Conservation (phyloP, 2,113 vertebrate species). For the Neolamprologus longior region DNA sequence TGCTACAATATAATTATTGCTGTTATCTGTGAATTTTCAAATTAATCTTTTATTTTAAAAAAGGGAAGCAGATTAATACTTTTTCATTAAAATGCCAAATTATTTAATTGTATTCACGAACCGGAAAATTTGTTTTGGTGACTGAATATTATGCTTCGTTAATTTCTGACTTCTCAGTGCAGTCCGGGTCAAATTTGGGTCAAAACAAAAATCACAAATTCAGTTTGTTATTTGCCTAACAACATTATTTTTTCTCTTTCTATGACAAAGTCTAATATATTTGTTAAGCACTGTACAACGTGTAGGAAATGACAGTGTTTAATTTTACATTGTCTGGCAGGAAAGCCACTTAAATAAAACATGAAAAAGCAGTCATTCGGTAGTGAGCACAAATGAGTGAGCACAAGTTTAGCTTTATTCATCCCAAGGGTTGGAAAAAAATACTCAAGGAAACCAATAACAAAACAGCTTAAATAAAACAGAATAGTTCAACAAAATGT, state of each 20-base stretch:
- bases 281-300: background rate
- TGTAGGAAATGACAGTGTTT: background rate
- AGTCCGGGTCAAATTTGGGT: background rate
- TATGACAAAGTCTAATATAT: background rate
- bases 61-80: background rate
- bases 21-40: background rate
- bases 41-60: background rate
- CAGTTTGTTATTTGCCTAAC: background rate
- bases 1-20: background rate
- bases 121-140: background rate
- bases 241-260: background rate
- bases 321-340: background rate
- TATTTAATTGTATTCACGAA: background rate
- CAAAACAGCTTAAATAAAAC: background rate
- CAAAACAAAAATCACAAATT: accelerated
- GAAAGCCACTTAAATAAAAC: background rate
- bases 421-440: background rate
- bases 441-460: background rate
- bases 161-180: background rate
- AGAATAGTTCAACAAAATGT: background rate
- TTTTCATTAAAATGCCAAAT: background rate
- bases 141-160: background rate
- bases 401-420: background rate
- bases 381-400: background rate
- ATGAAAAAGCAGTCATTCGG: background rate